A percentile compares a stretch with the other conserved stretches of the same genome.
Evolutionary conservation across 1,140 invertebrate genomes (phyloP).

Genomic region (Portunus trituberculatus): DNA sequence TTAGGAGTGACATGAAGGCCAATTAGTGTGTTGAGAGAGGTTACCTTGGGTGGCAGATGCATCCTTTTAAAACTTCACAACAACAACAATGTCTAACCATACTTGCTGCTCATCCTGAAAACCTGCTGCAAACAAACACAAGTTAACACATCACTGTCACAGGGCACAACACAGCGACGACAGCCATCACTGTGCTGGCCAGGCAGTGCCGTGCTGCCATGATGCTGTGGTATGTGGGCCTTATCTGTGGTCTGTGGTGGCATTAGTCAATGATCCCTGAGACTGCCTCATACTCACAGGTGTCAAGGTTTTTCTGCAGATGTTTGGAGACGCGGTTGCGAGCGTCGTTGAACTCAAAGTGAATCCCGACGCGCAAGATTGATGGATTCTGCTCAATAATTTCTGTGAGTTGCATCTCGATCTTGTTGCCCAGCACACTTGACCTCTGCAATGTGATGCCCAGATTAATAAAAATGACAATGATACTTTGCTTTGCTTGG

Average conservation of each 20-base stretch:
- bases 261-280: slow-evolving; percentile 39
- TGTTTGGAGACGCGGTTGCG: slow-evolving; percentile 94
- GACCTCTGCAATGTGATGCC: slow-evolving; percentile 87
- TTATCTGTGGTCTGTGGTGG: not conserved
- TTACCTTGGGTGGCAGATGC: no score
- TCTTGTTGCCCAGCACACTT: slow-evolving; percentile 96
- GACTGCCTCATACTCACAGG: slow-evolving; percentile 87
- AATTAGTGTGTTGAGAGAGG: not conserved
- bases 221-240: not conserved
- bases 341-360: slow-evolving; percentile 97
- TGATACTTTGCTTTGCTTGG: no score
- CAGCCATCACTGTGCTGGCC: not conserved
- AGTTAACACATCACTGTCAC: not conserved
- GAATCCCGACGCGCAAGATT: slow-evolving; percentile 93
- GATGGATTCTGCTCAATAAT: slow-evolving; percentile 96
- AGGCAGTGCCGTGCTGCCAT: not conserved
- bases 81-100: not conserved
- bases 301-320: slow-evolving; percentile 97
- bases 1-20: not conserved
- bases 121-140: slow-evolving; percentile 48
- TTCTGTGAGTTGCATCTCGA: slow-evolving; percentile 98
- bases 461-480: no score
- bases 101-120: slow-evolving; percentile 19
- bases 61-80: not conserved
- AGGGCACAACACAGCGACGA: not conserved